Conservation (phyloP, 2,797 vertebrate species). For the Helicolenus hilgendorfi region DNA sequence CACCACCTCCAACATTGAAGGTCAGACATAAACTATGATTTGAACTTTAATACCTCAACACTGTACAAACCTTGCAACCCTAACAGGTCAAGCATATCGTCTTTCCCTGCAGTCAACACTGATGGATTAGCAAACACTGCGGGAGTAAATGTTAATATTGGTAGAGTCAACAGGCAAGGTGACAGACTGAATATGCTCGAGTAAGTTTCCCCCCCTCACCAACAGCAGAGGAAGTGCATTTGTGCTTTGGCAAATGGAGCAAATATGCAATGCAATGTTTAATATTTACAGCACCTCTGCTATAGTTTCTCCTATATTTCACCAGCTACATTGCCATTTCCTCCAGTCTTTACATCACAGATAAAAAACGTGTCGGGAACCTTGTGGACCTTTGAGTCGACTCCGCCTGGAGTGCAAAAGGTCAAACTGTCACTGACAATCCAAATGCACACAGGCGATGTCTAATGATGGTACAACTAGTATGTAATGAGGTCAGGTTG, state of each 20-base stretch:
- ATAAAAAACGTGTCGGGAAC: neutral
- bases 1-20: neutral
- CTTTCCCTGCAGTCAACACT: constrained; percentile 24
- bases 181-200: constrained; percentile 5
- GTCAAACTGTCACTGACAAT: constrained; percentile 32
- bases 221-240: neutral
- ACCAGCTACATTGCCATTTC: neutral
- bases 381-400: neutral
- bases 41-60: neutral
- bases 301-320: neutral
- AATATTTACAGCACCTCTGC: neutral
- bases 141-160: constrained; percentile 78
- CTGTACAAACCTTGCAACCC: neutral
- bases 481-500: constrained; percentile 44
- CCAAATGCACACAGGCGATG: constrained; percentile 8
- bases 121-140: constrained; percentile 61
- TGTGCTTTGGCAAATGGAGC: neutral
- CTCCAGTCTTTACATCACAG: neutral
- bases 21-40: neutral
- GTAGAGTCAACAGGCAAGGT: constrained; percentile 62
- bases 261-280: neutral
- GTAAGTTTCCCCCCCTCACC: neutral
- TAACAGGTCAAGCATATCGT: constrained; percentile 24
- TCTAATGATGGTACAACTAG: neutral
- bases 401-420: constrained; percentile 2